Base-by-base conservation (phyloP, 2,113 vertebrate species). In the Hiodon tergisus region DNA sequence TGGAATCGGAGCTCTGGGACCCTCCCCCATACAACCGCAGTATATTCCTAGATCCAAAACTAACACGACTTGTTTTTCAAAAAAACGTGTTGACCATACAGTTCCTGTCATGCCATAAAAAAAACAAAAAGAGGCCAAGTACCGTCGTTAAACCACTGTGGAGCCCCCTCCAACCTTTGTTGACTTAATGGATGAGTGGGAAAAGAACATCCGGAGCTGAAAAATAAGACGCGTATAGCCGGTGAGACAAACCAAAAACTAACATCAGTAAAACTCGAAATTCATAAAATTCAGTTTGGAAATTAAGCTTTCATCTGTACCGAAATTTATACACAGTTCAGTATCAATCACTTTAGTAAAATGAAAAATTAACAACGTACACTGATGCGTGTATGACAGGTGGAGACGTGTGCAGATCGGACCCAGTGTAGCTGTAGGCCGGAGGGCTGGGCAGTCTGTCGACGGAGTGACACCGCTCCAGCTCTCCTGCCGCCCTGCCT, bases 401-500 rank as follows among this genome's bases (percentile, higher is more conserved):
- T 6, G 91, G 93, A 72, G 94, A 94, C 0, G 86, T 86, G 6
- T 84, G 81, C 13, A 81, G 70, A 79, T 87, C 47, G 82, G 91
- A 0, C 82, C 81, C 76, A 81, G 77, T 53, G 87, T 89, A 70
- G 90, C 93, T 52, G 83, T 86, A n/a, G 77, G 83, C 81, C 61
- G 81, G 88, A 9, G 90, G 75, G 50, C 86, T 89, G 4, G 89
- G 78, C 81, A 97, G 90, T 58, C 86, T 78, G 80, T 98, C 97
- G 78, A 93, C 82, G 0, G 97, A 98, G 85, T 94, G 93, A 73
- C 94, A 95, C 6, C 96, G 89, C 74, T 92, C 94, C 58, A 90
- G 61, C 62, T 84, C 71, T 2, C 67, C 72, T 0, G 79, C 77
- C 51, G 85, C 77, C 3, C 73, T 77, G 62, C 78, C 84, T 50